These are phyloP conservation scores for Platyscapa corneri DNA, from an alignment of 1,140 invertebrate species.

Conservation along the genomic window DNA sequence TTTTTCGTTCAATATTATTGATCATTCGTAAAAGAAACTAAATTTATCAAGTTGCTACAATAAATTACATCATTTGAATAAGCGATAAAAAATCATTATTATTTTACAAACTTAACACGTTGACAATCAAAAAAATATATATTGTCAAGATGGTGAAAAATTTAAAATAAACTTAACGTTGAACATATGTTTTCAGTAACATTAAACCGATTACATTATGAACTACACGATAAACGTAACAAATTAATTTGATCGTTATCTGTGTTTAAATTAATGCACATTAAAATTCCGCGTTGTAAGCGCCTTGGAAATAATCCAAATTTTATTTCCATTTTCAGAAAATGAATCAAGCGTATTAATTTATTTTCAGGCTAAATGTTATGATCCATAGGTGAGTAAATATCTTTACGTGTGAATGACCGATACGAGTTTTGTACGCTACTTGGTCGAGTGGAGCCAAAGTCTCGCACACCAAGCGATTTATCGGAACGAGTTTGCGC, in stretches of 20 bases:
- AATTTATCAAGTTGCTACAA: no score
- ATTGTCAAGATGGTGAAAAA: neutral
- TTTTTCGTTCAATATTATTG: no score
- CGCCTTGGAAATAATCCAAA: no score
- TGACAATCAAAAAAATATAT: neutral
- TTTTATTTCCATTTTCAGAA: no score
- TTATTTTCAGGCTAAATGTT: neutral
- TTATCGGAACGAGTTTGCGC: slow-evolving; percentile 31
- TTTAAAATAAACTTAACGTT: neutral
- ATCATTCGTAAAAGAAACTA: no score
- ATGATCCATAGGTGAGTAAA: neutral
- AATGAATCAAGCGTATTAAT: neutral
- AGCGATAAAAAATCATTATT: no score
- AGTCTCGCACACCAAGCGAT: neutral
- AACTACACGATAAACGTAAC: neutral
- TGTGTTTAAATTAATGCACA: neutral
- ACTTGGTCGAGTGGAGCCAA: neutral
- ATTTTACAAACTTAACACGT: no score
- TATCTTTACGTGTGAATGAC: neutral
- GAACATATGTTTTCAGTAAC: neutral
- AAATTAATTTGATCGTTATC: neutral
- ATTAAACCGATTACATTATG: no score
- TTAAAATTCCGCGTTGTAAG: no score
- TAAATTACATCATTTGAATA: no score
- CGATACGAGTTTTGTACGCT: neutral